Evolutionary conservation across 2,113 vertebrate species (phyloP), one percentile per base, ranked within the genome.

Genomic region (Rousettus leschenaultii): DNA sequence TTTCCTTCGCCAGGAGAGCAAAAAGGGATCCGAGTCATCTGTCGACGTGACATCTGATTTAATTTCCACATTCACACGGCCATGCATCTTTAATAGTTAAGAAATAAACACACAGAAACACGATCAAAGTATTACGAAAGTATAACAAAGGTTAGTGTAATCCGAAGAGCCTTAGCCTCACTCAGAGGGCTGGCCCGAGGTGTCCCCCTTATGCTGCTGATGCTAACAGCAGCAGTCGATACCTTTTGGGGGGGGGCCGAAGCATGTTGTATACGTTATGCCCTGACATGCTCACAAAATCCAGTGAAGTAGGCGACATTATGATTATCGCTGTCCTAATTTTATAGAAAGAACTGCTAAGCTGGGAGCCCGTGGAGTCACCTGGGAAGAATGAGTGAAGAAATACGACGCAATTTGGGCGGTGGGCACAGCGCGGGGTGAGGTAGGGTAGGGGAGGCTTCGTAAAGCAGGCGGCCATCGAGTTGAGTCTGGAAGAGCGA

Each of bases 151-250:
- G 33, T 28, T 6, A n/a, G 8, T 1, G 57, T 40, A 5, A 90
- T 61, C 43, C 79, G 45, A 61, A 87, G 3, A 70, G 16, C 18
- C 13, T 38, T 24, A 6, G 2, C 6, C 28, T n/a, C 26, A 28
- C 10, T 35, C 6, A 2, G 0, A 11, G 24, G 38, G 9, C 2
- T 28, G 21, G 51, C 16, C 26, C 4, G 9, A 16, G 5, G 11
- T 0, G 2, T 35, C 26, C 16, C 22, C 86, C 16, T 22, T 68
- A 11, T 5, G 2, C 22, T 1, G 59, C 3, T 75, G 48, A 40
- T 85, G 14, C 1, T 38, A 53, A 40, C 6, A 8, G 19, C 21
- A 73, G 13, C 0, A 7, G 11, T 1, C n/a, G 55, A 61, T 40
- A 53, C 2, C 59, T 24, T 28, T 26, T 12, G 40, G 40, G 40